Evolutionary conservation across 2,113 vertebrate species (phyloP).

Genomic region (Dromiciops gliroides): DNA sequence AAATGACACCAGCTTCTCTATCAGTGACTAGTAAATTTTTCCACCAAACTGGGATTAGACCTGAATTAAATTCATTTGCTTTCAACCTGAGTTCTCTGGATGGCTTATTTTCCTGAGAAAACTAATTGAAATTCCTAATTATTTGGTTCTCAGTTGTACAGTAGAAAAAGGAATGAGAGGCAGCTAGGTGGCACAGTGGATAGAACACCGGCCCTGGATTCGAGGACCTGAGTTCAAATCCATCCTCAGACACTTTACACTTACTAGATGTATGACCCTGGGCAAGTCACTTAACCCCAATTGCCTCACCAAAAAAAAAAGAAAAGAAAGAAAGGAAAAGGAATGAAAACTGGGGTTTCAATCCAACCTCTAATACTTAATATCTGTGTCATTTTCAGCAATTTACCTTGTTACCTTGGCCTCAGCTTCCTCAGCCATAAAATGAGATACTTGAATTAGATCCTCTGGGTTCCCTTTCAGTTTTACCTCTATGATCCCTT

Average conservation of each 20-base stretch:
- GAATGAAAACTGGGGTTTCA: not conserved
- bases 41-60: not conserved
- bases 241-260: no score
- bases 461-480: not conserved
- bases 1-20: constrained; percentile 29
- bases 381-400: no score
- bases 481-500: not conserved
- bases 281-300: no score
- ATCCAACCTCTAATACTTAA: not conserved
- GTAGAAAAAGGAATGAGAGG: not conserved
- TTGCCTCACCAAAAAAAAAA: no score
- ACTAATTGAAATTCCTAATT: not conserved
- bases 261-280: no score
- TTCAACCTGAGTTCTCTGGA: not conserved
- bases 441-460: not conserved
- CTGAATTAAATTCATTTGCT: constrained; percentile 25
- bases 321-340: no score
- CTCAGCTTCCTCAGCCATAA: not conserved
- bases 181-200: no score
- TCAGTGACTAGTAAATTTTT: constrained; percentile 11
- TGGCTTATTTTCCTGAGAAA: constrained; percentile 40
- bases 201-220: no score
- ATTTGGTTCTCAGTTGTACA: not conserved
- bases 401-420: not conserved
- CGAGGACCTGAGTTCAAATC: no score